A percentile compares a stretch with the other conserved stretches of the same genome.
phyloP scores from a whole-genome alignment of 2,797 vertebrate species.

The Hapalemur alaotrensis region DNA sequence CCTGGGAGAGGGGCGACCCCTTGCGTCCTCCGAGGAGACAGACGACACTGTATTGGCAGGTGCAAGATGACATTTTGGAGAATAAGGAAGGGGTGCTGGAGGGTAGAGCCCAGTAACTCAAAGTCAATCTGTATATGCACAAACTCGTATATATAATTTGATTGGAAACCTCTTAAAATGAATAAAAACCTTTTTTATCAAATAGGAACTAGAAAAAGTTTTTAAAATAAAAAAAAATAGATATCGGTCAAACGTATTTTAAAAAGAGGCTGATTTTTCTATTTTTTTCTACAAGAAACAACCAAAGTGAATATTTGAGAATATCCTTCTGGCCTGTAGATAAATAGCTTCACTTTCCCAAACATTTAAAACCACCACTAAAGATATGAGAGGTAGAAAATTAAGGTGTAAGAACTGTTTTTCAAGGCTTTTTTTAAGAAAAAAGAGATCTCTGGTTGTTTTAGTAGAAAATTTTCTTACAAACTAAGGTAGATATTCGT shows the following conservation, averaged over 20 bases:
- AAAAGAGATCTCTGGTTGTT: background rate
- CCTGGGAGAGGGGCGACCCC: conserved; percentile 83
- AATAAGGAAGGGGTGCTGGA: background rate
- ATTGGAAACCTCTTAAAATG: background rate
- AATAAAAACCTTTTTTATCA: background rate
- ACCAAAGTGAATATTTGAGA: background rate
- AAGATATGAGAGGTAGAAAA: background rate
- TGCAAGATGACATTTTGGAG: conserved; percentile 29
- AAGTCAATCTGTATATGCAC: background rate
- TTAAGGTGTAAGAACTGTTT: background rate
- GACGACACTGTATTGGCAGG: conserved; percentile 73
- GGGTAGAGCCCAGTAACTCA: conserved; percentile 3
- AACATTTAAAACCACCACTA: background rate
- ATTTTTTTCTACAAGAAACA: background rate
- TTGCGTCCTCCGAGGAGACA: conserved; percentile 78
- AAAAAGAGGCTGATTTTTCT: background rate
- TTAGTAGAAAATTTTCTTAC: background rate
- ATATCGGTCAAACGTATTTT: background rate
- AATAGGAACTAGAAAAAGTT: background rate
- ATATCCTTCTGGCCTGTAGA: background rate
- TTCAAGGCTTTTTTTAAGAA: background rate
- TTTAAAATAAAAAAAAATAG: background rate
- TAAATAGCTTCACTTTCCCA: background rate
- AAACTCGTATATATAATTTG: background rate
- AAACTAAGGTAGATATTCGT: background rate